Percentiles rank a stretch among this genome's conserved stretches.
Conservation (phyloP, 2,113 vertebrate genomes). For the Gallinago jamesoni region DNA sequence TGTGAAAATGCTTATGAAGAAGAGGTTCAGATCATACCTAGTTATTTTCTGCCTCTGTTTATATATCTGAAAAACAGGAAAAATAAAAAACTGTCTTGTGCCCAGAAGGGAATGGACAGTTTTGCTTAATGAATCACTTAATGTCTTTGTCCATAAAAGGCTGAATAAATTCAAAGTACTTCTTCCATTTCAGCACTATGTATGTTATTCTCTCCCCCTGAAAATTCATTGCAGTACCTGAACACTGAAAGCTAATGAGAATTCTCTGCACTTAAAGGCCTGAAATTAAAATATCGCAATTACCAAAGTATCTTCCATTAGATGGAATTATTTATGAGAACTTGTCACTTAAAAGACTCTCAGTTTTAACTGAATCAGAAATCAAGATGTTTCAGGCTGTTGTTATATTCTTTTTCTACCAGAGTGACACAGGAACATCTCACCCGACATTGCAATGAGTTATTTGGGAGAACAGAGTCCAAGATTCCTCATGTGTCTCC, state of each 20-base stretch:
- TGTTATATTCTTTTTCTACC: not conserved
- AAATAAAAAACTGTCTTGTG: not conserved
- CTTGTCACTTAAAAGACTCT: constrained; percentile 26
- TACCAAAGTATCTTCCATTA: constrained; percentile 38
- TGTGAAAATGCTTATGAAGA: not conserved
- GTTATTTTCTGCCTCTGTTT: not conserved
- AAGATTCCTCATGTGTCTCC: not conserved
- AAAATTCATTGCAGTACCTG: constrained; percentile 34
- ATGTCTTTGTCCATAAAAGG: not conserved
- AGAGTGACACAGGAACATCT: not conserved
- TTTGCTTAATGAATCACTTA: not conserved
- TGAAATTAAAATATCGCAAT: constrained; percentile 45
- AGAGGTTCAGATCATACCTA: not conserved
- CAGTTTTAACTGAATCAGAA: constrained; percentile 10
- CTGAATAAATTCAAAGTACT: not conserved
- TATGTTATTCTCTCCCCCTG: not conserved
- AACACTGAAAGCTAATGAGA: constrained; percentile 26
- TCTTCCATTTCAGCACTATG: not conserved
- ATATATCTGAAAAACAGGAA: not conserved
- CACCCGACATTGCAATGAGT: not conserved
- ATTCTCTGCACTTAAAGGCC: constrained; percentile 33
- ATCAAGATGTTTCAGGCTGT: not conserved
- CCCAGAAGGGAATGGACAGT: not conserved
- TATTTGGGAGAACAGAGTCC: not conserved
- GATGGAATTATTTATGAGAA: constrained; percentile 58